Conservation (phyloP, 92 coral and sea anemone genomes). For the Scolanthus callimorphus region DNA sequence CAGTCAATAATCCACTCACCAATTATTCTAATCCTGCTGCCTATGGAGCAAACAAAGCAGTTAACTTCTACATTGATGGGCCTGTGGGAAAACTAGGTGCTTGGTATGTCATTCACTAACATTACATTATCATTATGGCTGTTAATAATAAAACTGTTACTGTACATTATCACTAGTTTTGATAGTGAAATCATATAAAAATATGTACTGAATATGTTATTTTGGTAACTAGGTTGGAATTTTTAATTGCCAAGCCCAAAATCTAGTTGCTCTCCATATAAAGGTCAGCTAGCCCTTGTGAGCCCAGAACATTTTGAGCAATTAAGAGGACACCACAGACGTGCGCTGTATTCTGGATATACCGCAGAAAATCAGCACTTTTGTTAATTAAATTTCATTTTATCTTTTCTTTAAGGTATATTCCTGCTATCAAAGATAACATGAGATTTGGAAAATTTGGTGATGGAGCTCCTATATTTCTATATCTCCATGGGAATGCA, state of each 20-base stretch:
- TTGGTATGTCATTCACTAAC: slow-evolving; percentile 45
- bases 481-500: slow-evolving; percentile 94
- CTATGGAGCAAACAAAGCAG: slow-evolving; percentile 65
- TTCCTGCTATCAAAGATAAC: slow-evolving; percentile 25
- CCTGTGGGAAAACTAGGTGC: slow-evolving; percentile 82
- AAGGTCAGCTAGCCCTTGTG: too few relatives aligned
- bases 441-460: slow-evolving; percentile 20
- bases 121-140: background rate
- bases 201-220: too few relatives aligned
- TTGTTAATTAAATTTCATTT: background rate
- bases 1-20: slow-evolving; percentile 69
- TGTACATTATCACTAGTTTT: too few relatives aligned
- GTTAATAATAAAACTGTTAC: too few relatives aligned
- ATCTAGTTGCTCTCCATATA: too few relatives aligned
- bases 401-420: slow-evolving; percentile 23
- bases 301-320: too few relatives aligned
- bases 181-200: too few relatives aligned
- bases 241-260: too few relatives aligned
- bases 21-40: slow-evolving; percentile 60
- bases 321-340: too few relatives aligned
- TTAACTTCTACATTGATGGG: slow-evolving; percentile 74
- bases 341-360: too few relatives aligned
- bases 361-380: background rate
- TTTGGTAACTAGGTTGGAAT: too few relatives aligned
- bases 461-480: slow-evolving; percentile 78